Conservation (phyloP, 2,113 vertebrate genomes). For the Amphiprion ocellaris region DNA sequence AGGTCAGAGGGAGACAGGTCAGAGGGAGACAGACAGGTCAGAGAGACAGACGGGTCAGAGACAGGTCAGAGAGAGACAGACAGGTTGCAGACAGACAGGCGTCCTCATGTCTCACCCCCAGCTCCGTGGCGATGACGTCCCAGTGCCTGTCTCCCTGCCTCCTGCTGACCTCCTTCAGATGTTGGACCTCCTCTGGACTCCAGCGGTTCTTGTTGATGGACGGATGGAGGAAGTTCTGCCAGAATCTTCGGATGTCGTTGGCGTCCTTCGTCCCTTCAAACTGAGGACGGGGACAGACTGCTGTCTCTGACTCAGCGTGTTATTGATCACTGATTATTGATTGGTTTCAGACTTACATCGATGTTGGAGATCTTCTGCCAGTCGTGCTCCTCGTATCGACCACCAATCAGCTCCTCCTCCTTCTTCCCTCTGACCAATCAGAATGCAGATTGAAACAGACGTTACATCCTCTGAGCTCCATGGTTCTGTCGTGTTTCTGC, state of each 20-base stretch:
- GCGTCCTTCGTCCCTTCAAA: constrained; percentile 89
- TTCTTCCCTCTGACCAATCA: constrained; percentile 85
- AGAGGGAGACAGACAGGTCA: too few species aligned
- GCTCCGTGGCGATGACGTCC: constrained; percentile 87
- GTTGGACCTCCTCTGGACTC: constrained; percentile 86
- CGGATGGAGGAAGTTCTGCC: constrained; percentile 94
- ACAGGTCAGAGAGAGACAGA: too few species aligned
- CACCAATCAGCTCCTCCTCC: constrained; percentile 88
- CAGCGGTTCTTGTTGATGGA: constrained; percentile 89
- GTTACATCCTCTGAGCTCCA: background rate
- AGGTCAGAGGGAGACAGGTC: too few species aligned
- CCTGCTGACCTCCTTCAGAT: constrained; percentile 81
- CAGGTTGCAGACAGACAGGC: background rate
- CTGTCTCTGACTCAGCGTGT: background rate
- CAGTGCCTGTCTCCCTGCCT: constrained; percentile 81
- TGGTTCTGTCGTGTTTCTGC: too few species aligned
- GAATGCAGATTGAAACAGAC: constrained; percentile 12
- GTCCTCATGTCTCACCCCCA: constrained; percentile 87
- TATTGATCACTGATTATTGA: background rate
- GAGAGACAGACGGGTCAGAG: too few species aligned
- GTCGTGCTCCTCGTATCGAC: constrained; percentile 88
- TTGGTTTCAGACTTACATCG: constrained; percentile 82
- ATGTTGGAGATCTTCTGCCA: constrained; percentile 97
- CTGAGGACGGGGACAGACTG: constrained; percentile 72
- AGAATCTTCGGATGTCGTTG: constrained; percentile 88